Conservation (phyloP, 2,797 vertebrate genomes). For the Malacoctenus gilli region DNA sequence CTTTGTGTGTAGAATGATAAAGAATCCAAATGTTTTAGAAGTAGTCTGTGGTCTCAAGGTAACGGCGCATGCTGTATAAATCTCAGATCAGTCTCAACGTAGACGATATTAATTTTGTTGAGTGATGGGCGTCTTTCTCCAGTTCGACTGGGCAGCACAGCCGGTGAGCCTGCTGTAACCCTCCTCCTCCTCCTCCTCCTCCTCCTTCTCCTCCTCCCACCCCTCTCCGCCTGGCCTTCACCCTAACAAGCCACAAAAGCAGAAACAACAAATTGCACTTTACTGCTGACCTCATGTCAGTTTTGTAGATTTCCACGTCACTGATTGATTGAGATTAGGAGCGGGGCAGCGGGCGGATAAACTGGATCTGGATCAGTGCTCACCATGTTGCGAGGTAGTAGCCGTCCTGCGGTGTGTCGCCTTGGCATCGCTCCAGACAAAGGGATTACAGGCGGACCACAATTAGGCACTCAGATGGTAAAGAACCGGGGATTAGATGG, state of each 20-base stretch:
- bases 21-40: too few species aligned
- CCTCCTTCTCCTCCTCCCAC: too few species aligned
- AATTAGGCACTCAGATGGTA: conserved; percentile 68
- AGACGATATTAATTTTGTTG: conserved; percentile 43
- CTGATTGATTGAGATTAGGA: conserved; percentile 36
- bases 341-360: conserved; percentile 17
- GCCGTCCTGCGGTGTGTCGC: conserved; percentile 30
- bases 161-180: conserved; percentile 4
- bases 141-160: conserved; percentile 13
- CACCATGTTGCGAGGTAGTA: background rate
- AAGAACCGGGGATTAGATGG: conserved; percentile 72
- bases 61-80: conserved; percentile 16
- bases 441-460: conserved; percentile 63
- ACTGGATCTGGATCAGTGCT: conserved; percentile 15
- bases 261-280: conserved; percentile 32
- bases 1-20: too few species aligned
- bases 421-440: conserved; percentile 52
- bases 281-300: conserved; percentile 30
- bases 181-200: too few species aligned
- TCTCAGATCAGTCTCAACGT: conserved; percentile 27
- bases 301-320: conserved; percentile 27
- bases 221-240: conserved; percentile 45
- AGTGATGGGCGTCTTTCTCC: conserved; percentile 29
- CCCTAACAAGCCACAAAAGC: conserved; percentile 11
- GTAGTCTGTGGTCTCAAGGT: too few species aligned